phyloP scores from a whole-genome alignment of 2,797 vertebrate genomes.

The Cryptoblepharus egeriae region DNA sequence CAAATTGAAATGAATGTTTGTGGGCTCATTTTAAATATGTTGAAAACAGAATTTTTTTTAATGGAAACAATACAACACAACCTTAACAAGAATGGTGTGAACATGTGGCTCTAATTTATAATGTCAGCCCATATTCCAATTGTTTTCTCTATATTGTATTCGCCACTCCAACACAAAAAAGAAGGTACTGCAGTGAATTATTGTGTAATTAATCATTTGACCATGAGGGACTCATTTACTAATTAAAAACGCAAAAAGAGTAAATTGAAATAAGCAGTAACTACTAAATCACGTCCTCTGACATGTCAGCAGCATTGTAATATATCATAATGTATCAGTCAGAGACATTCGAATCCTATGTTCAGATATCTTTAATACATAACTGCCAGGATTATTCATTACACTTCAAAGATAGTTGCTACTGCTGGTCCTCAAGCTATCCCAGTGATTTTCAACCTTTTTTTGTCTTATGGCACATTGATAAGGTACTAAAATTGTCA shows the following conservation, averaged over 20 bases:
- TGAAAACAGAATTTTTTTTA: constrained; percentile 52
- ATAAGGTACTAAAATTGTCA: too few species aligned
- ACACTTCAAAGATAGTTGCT: not conserved
- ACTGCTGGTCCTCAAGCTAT: not conserved
- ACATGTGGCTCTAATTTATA: constrained; percentile 64
- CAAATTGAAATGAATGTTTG: constrained; percentile 52
- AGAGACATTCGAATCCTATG: constrained; percentile 67
- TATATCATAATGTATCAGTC: constrained; percentile 78
- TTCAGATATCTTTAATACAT: constrained; percentile 66
- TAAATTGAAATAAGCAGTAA: constrained; percentile 87
- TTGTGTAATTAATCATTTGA: constrained; percentile 88
- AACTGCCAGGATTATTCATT: constrained; percentile 68
- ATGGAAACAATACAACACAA: constrained; percentile 62
- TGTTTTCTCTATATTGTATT: constrained; percentile 49
- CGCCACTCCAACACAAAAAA: constrained; percentile 60
- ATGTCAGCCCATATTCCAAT: constrained; percentile 62
- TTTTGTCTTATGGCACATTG: too few species aligned
- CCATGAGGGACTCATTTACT: constrained; percentile 92
- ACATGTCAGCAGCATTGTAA: constrained; percentile 73
- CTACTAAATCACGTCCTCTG: constrained; percentile 87
- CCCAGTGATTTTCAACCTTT: too few species aligned
- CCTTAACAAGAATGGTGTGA: constrained; percentile 53
- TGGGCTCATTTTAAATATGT: constrained; percentile 60
- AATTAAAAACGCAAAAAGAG: constrained; percentile 92
- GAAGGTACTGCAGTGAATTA: constrained; percentile 78